Conservation (phyloP, 2,888 invertebrate species). For the Trissolcus japonicus region DNA sequence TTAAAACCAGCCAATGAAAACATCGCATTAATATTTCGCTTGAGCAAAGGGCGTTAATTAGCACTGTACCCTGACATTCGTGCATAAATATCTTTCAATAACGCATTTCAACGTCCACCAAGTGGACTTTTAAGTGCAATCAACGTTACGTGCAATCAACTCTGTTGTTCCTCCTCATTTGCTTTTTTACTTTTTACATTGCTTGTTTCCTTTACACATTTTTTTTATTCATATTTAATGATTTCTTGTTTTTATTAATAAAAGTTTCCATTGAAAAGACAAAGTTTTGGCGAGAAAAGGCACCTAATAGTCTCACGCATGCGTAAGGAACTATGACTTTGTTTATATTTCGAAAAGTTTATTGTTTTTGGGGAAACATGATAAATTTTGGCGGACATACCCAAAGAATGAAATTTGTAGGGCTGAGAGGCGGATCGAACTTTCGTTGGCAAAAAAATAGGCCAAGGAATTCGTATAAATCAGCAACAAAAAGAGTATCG, state of each 20-base stretch:
- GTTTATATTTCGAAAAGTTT: too few relatives aligned
- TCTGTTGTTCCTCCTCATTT: constrained; percentile 17
- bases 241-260: not conserved
- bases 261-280: not conserved
- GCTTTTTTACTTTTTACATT: not conserved
- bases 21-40: constrained; percentile 49
- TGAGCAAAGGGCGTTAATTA: constrained; percentile 44
- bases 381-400: not conserved
- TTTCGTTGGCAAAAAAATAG: not conserved
- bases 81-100: constrained; percentile 36
- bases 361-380: not conserved
- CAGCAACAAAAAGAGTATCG: not conserved
- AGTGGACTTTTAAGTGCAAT: constrained; percentile 12
- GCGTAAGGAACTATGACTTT: not conserved
- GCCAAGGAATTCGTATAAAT: not conserved
- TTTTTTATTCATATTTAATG: not conserved
- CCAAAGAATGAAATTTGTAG: not conserved
- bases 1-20: constrained; percentile 34
- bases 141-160: constrained; percentile 27
- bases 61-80: constrained; percentile 16
- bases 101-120: constrained; percentile 3
- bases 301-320: not conserved
- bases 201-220: not conserved
- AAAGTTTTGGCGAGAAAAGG: not conserved
- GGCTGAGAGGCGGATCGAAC: not conserved